Evolutionary conservation across 2,888 invertebrate species (phyloP), one percentile per base, ranked within the genome.

Genomic region (Clanis bilineata): DNA sequence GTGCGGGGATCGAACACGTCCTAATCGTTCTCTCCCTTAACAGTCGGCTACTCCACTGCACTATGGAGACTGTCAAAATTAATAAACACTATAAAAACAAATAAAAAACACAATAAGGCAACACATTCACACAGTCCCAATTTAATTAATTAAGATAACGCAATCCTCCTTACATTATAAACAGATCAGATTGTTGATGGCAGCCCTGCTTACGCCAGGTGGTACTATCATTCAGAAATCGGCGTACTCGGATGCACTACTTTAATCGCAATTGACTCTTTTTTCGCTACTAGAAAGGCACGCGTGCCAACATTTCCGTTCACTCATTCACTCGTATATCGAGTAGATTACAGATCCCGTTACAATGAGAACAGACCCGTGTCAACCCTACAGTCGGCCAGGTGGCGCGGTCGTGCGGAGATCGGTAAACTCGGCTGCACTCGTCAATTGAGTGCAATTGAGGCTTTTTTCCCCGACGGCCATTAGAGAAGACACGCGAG

Each of bases 371-470:
- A 28, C 6, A 44, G 18, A 3, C 28, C 23, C n/a, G 60, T 65
- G 69, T 18, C 57, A 79, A 58, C 79, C 79, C 78, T 79, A 61
- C 25, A 18, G 55, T 9, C 60, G 64, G 72, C 82, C 85, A 88
- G 87, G 87, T 88, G 88, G 76, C 70, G 67, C 76, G 80, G 79
- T 88, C 88, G 87, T 87, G 88, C 83, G 80, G 69, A 76, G 81
- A 77, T 77, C 78, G 79, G 80, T 77, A 76, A 73, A 79, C 79
- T 79, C 80, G 78, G 77, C 67, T 77, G 79, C 79, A 79, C 79
- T 82, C 83, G 82, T 88, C 88, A 86, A 86, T 88, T 85, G 87
- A 80, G 63, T 63, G 76, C 85, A 84, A 90, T 89, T 85, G 86
- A 80, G 80, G 72, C 80, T 88, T 90, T 90, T 90, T 90, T 85